Percentiles rank a stretch among this genome's conserved stretches.
Evolutionary conservation across 2,113 vertebrate species (phyloP).

Genomic region (Coregonus clupeaformis): DNA sequence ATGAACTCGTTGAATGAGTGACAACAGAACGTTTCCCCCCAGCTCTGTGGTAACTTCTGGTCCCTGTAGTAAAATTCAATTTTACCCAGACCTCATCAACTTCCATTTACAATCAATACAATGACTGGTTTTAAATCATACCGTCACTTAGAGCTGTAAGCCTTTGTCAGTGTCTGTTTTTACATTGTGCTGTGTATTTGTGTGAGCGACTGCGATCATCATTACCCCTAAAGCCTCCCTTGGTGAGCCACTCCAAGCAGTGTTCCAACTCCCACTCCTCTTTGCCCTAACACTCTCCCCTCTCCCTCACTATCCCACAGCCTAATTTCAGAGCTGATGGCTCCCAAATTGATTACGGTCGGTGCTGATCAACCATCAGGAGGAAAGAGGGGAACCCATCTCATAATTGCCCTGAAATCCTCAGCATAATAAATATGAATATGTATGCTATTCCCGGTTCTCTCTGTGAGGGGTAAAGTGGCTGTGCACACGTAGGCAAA

Average conservation of each 20-base stretch:
- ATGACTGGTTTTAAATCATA: no score
- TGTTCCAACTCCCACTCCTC: not conserved
- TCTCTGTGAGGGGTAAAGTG: constrained; percentile 24
- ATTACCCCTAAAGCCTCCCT: no score
- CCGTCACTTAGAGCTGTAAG: no score
- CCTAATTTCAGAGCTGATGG: constrained; percentile 34
- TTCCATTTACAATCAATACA: no score
- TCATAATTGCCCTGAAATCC: constrained; percentile 36
- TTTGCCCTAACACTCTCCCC: not conserved
- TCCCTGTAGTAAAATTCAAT: not conserved
- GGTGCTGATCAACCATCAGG: constrained; percentile 44
- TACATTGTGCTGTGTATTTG: no score
- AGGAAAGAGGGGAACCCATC: constrained; percentile 13
- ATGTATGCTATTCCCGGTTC: constrained; percentile 21
- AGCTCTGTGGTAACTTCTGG: not conserved
- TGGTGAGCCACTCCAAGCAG: no score
- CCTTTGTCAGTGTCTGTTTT: not conserved
- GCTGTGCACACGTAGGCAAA: not conserved
- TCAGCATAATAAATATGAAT: constrained; percentile 49
- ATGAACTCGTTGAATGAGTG: not conserved
- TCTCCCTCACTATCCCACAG: constrained; percentile 2
- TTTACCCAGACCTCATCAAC: not conserved
- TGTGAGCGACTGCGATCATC: no score
- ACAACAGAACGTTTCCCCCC: not conserved
- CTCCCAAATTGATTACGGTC: constrained; percentile 34